These are phyloP conservation scores for Tupaia chinensis DNA, from an alignment of 2,113 vertebrate species.

Conservation along the genomic window DNA sequence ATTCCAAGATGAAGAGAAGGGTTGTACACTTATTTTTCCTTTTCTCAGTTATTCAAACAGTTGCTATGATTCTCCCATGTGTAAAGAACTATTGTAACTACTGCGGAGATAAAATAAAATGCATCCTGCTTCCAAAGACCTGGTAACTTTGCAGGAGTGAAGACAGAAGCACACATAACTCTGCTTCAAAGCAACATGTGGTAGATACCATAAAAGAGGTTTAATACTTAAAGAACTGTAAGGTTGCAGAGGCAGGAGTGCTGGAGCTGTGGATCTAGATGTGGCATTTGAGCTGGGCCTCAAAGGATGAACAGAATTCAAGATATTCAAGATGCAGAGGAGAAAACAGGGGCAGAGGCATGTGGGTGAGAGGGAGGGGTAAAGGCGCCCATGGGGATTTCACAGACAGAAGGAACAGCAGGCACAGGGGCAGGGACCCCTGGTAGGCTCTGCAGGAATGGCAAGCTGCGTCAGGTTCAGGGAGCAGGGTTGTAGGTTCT, in stretches of 20 bases:
- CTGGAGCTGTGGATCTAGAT: not conserved
- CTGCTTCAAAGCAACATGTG: not conserved
- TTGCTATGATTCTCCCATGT: accelerated
- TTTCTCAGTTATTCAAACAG: not conserved
- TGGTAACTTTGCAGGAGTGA: not conserved
- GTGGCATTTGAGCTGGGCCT: not conserved
- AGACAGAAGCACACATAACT: too few species aligned
- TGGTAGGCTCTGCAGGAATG: accelerated
- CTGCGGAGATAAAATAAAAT: not conserved
- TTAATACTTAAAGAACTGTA: accelerated
- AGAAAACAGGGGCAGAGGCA: not conserved
- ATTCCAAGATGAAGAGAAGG: not conserved
- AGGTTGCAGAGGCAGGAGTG: not conserved
- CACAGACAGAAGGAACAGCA: accelerated
- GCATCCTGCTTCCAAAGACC: not conserved
- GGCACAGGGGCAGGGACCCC: accelerated
- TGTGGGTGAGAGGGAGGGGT: not conserved
- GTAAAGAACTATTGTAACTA: not conserved
- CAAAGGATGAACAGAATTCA: not conserved
- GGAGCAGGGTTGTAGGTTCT: not conserved
- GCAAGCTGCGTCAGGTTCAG: accelerated
- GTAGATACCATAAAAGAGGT: not conserved
- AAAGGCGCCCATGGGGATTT: accelerated
- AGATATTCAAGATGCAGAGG: not conserved
- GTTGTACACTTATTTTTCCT: accelerated